Evolutionary conservation across 2,113 vertebrate genomes (phyloP).

Genomic region (Poeciliopsis prolifica): DNA sequence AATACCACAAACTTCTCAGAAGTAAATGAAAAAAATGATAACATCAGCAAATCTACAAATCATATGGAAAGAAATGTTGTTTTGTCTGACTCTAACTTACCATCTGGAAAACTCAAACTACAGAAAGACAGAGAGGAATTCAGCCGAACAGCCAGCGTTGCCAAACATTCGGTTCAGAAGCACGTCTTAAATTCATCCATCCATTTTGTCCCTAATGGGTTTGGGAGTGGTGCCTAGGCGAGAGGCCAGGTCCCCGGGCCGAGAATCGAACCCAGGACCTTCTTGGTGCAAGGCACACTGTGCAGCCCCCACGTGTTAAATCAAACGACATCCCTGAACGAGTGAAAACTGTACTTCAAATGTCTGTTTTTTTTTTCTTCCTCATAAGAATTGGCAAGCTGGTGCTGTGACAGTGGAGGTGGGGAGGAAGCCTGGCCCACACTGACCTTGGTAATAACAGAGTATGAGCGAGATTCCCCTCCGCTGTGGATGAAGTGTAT

Average conservation of each 20-base stretch:
- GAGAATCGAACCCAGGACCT: too few species aligned
- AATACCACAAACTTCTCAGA: constrained; percentile 26
- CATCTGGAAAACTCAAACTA: constrained; percentile 39
- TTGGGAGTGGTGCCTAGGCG: too few species aligned
- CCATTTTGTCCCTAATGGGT: too few species aligned
- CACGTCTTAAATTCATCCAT: constrained; percentile 22
- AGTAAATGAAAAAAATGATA: constrained; percentile 49
- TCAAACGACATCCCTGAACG: constrained; percentile 34
- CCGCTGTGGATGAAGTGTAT: constrained; percentile 24
- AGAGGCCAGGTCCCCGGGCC: too few species aligned
- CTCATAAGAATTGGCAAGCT: background rate
- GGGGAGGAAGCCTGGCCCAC: constrained; percentile 29
- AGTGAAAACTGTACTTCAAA: background rate
- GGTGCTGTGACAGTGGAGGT: constrained; percentile 17
- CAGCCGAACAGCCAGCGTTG: constrained; percentile 20
- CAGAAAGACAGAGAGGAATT: background rate
- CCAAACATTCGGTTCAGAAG: constrained; percentile 30
- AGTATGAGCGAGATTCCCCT: constrained; percentile 33
- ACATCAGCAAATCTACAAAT: constrained; percentile 24
- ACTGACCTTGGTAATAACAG: constrained; percentile 56
- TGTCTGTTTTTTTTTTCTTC: constrained; percentile 10
- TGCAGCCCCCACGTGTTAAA: constrained; percentile 17
- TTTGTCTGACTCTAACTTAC: constrained; percentile 57
- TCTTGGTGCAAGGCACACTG: too few species aligned
- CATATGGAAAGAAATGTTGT: constrained; percentile 32